A percentile compares a stretch with the other conserved stretches of the same genome.
Evolutionary conservation across 2,797 vertebrate genomes (phyloP).

Genomic region (Rhabdomys pumilio): DNA sequence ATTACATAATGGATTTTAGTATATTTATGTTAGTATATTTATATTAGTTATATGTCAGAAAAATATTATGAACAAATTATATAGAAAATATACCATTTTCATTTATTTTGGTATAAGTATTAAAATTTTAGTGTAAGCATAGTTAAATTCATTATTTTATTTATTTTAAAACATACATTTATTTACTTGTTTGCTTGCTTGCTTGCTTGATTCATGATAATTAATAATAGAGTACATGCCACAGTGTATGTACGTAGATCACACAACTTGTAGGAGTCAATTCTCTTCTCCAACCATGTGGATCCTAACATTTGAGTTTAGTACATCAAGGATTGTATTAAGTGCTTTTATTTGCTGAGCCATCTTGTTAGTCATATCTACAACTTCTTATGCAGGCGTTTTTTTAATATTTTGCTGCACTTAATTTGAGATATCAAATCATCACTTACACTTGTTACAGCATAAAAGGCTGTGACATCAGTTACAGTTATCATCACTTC

Average conservation of each 20-base stretch:
- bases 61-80: neutral
- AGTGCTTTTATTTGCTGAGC: neutral
- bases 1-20: neutral
- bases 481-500: neutral
- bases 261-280: neutral
- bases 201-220: neutral
- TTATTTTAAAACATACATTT: neutral
- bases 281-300: neutral
- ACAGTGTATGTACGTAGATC: neutral
- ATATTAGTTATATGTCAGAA: neutral
- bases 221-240: neutral
- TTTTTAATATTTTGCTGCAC: neutral
- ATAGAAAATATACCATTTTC: neutral
- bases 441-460: neutral
- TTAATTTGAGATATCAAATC: neutral
- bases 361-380: neutral
- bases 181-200: neutral
- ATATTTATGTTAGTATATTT: neutral
- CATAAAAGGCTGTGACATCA: neutral
- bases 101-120: neutral
- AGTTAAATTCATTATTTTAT: neutral
- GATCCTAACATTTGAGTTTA: neutral
- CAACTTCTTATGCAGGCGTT: neutral
- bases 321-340: neutral
- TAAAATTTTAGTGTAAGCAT: neutral